Conservation (phyloP, 2,113 vertebrate species). For the Paratilapia polleni region DNA sequence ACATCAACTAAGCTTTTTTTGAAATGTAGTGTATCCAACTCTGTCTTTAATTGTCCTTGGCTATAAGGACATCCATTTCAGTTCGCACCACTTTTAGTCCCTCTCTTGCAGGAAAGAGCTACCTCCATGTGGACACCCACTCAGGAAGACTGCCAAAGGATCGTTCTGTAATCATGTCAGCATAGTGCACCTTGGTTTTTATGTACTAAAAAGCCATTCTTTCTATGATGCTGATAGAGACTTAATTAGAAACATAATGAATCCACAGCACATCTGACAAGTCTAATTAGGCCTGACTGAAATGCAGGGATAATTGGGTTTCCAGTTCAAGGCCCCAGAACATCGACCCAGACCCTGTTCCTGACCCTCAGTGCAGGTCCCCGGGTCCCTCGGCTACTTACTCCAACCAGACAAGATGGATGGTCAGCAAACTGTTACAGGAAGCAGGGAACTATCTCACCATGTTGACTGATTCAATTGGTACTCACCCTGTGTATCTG, state of each 20-base stretch:
- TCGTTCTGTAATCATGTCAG: conserved; percentile 66
- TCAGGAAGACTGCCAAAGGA: conserved; percentile 69
- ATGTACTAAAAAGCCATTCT: conserved; percentile 77
- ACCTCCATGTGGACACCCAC: conserved; percentile 59
- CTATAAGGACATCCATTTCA: not conserved
- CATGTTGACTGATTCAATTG: conserved; percentile 42
- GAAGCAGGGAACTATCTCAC: conserved; percentile 38
- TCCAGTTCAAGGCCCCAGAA: conserved; percentile 68
- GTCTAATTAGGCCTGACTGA: conserved; percentile 79
- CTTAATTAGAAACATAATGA: conserved; percentile 85
- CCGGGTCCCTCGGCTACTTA: conserved; percentile 41
- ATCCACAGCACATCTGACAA: conserved; percentile 81
- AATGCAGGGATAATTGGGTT: conserved; percentile 76
- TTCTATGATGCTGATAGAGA: conserved; percentile 75
- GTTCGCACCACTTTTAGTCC: not conserved
- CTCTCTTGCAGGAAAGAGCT: conserved; percentile 35
- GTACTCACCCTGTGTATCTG: conserved; percentile 26
- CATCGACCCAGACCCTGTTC: conserved; percentile 55
- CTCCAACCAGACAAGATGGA: conserved; percentile 36
- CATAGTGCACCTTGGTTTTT: conserved; percentile 62
- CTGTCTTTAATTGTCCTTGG: not conserved
- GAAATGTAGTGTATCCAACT: not conserved
- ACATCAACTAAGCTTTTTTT: not conserved
- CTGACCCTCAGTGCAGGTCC: conserved; percentile 40
- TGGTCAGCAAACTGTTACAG: conserved; percentile 33